phyloP scores from a whole-genome alignment of 2,113 vertebrate genomes.

The Microtus pennsylvanicus region DNA sequence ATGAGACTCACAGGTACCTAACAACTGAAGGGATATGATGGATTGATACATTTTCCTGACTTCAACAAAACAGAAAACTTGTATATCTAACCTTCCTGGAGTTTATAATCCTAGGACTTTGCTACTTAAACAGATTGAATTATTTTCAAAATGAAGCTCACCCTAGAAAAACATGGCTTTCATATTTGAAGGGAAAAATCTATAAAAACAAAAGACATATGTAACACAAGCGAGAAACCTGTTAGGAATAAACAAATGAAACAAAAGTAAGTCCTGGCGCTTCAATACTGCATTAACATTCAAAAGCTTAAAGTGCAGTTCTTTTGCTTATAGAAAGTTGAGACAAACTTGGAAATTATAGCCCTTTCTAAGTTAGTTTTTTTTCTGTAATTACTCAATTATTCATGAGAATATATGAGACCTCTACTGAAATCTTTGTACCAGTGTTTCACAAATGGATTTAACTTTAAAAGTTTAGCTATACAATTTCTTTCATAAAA shows the following conservation, averaged over 20 bases:
- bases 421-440: constrained; percentile 69
- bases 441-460: constrained; percentile 69
- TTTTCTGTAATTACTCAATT: constrained; percentile 74
- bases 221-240: constrained; percentile 70
- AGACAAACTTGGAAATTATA: constrained; percentile 63
- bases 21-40: constrained; percentile 14
- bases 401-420: constrained; percentile 75
- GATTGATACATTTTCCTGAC: constrained; percentile 42
- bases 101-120: background rate
- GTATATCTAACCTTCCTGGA: background rate
- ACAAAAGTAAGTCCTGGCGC: constrained; percentile 60
- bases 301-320: constrained; percentile 49
- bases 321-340: constrained; percentile 65
- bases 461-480: constrained; percentile 70
- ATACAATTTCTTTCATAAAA: constrained; percentile 76
- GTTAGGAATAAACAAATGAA: constrained; percentile 71
- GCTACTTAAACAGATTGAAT: constrained; percentile 31
- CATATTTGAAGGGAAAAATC: background rate
- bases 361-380: background rate
- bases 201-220: constrained; percentile 56
- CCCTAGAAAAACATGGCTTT: constrained; percentile 45
- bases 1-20: constrained; percentile 40
- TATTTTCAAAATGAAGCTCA: constrained; percentile 25
- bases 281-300: constrained; percentile 75
- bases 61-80: constrained; percentile 41